phyloP scores from a whole-genome alignment of 1,140 invertebrate species.

The Drosophila pachea region DNA sequence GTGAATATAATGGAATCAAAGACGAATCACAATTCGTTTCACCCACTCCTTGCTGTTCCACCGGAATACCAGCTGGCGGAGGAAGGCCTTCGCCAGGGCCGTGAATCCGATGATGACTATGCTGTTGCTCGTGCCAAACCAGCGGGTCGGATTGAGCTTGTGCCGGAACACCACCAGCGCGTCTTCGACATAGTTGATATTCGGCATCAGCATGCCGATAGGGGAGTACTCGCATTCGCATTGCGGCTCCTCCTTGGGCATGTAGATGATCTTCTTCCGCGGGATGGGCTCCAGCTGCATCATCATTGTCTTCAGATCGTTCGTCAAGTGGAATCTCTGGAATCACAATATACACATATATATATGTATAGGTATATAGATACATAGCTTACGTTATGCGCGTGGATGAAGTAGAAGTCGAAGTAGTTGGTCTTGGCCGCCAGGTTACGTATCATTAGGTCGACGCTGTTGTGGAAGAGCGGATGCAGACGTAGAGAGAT shows the following conservation, averaged over 20 bases:
- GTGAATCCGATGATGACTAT: constrained; percentile 64
- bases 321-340: constrained; percentile 33
- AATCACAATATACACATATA: no score
- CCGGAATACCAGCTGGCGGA: constrained; percentile 55
- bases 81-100: constrained; percentile 45
- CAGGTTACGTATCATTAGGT: constrained; percentile 53
- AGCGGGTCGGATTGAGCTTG: constrained; percentile 47
- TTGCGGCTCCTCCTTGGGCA: no score
- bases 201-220: background rate
- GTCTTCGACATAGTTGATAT: constrained; percentile 29
- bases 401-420: constrained; percentile 50
- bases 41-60: constrained; percentile 65
- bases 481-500: constrained; percentile 63
- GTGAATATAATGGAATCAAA: background rate
- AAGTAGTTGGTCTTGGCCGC: constrained; percentile 51
- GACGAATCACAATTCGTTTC: background rate
- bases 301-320: constrained; percentile 65
- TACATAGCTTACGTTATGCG: constrained; percentile 18
- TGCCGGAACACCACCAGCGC: constrained; percentile 50
- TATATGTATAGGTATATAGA: background rate
- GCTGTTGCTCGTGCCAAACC: constrained; percentile 47
- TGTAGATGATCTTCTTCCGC: constrained; percentile 20
- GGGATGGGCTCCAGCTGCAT: constrained; percentile 58
- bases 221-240: no score
- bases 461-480: constrained; percentile 45